phyloP scores from a whole-genome alignment of 2,797 vertebrate species.

The Lepilemur ruficaudatus region DNA sequence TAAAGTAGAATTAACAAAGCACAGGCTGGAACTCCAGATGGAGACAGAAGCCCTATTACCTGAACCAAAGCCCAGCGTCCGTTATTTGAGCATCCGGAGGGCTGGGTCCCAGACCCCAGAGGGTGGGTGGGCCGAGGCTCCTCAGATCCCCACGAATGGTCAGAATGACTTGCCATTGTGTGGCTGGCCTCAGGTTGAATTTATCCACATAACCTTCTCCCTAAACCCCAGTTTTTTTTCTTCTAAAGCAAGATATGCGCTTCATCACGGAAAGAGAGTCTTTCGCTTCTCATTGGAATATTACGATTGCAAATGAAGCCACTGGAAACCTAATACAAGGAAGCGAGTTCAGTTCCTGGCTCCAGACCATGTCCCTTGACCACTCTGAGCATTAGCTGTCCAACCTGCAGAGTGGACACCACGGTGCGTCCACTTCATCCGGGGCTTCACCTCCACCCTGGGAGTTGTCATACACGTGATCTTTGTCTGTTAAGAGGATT shows the following conservation, averaged over 20 bases:
- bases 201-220: not conserved
- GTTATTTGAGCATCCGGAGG: not conserved
- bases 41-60: not conserved
- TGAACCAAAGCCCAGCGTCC: not conserved
- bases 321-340: not conserved
- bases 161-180: not conserved
- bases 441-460: not conserved
- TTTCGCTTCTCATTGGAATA: not conserved
- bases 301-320: not conserved
- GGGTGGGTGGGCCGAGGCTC: not conserved
- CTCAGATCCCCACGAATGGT: not conserved
- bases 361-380: too few relatives aligned
- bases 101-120: not conserved
- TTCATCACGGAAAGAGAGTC: not conserved
- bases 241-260: not conserved
- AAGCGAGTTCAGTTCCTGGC: not conserved
- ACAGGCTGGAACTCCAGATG: not conserved
- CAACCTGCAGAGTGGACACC: not conserved
- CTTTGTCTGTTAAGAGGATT: not conserved
- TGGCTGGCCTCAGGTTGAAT: not conserved
- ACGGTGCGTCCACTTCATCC: not conserved
- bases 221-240: not conserved
- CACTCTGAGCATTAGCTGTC: accelerated
- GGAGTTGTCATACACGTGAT: not conserved
- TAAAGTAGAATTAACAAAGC: too few relatives aligned